Evolutionary conservation across 2,797 vertebrate species (phyloP).

Genomic region (Bovichtus variegatus): DNA sequence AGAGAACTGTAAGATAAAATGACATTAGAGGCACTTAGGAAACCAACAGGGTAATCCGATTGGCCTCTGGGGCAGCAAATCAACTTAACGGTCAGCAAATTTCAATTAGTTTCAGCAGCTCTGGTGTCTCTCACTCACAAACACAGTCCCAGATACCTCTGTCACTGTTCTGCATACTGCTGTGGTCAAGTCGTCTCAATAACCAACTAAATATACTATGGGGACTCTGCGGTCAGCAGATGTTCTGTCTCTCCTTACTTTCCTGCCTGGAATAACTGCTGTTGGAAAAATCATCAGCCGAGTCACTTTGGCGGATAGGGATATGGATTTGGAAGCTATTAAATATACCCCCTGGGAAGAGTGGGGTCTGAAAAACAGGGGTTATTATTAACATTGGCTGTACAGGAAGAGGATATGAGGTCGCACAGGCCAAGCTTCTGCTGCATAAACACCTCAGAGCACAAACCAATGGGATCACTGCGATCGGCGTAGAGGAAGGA

Average conservation of each 20-base stretch:
- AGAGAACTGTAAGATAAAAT: slow-evolving; percentile 59
- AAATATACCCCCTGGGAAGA: slow-evolving; percentile 64
- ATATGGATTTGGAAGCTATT: slow-evolving; percentile 69
- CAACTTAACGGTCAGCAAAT: slow-evolving; percentile 75
- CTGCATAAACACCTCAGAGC: slow-evolving; percentile 76
- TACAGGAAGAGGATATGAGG: slow-evolving; percentile 82
- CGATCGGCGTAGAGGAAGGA: slow-evolving; percentile 67
- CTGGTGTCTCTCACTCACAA: slow-evolving; percentile 39
- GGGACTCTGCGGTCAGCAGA: slow-evolving; percentile 56
- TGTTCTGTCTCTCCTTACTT: slow-evolving; percentile 61
- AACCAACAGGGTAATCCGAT: slow-evolving; percentile 69
- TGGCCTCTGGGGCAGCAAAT: slow-evolving; percentile 67
- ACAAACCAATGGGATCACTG: slow-evolving; percentile 54
- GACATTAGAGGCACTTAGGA: slow-evolving; percentile 65
- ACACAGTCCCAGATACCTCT: slow-evolving; percentile 29
- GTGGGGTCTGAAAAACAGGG: slow-evolving; percentile 69
- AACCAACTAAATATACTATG: slow-evolving; percentile 54
- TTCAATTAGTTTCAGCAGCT: slow-evolving; percentile 67
- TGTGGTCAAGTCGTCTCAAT: slow-evolving; percentile 43
- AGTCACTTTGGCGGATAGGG: slow-evolving; percentile 63
- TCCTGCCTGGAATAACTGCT: slow-evolving; percentile 61
- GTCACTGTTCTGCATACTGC: slow-evolving; percentile 23
- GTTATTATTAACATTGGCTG: slow-evolving; percentile 79
- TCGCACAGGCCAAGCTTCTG: slow-evolving; percentile 63
- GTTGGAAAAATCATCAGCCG: slow-evolving; percentile 75